Conservation (phyloP, 1,140 invertebrate species). For the Ridgeia piscesae region DNA sequence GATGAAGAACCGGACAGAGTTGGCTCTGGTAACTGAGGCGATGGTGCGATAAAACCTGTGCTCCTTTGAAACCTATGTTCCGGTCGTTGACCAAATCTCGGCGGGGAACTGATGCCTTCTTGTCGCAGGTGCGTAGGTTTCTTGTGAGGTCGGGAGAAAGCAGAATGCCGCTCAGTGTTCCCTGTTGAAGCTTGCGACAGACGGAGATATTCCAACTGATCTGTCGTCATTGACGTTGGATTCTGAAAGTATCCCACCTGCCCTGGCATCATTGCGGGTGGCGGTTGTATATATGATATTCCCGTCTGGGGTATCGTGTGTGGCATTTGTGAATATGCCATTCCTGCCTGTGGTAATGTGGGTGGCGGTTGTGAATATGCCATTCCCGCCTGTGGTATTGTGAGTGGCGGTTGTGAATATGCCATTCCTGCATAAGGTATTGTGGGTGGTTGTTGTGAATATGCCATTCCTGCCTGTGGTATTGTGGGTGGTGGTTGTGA, state of each 20-base stretch:
- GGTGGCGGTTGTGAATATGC: not conserved
- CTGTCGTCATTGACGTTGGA: not conserved
- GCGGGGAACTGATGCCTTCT: too few species aligned
- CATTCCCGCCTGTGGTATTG: not conserved
- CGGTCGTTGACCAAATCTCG: too few species aligned
- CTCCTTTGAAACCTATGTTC: not conserved
- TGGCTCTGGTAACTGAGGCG: not conserved
- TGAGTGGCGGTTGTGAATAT: not conserved
- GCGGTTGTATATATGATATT: not conserved
- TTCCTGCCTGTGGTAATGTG: not conserved
- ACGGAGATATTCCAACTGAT: not conserved
- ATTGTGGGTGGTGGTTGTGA: too few species aligned
- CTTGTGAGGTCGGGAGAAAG: not conserved
- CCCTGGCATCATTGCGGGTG: not conserved
- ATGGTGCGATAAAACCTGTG: not conserved
- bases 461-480: too few species aligned
- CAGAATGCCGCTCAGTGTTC: not conserved
- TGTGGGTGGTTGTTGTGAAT: too few species aligned
- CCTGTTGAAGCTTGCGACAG: not conserved
- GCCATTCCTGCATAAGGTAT: too few species aligned
- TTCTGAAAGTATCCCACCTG: not conserved
- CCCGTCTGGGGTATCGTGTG: not conserved
- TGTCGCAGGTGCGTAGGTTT: not conserved
- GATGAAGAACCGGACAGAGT: not conserved
- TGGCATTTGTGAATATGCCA: not conserved